Percentiles rank a stretch among this genome's conserved stretches.
phyloP scores from a whole-genome alignment of 1,140 invertebrate species.

The Drosophila jambulina region DNA sequence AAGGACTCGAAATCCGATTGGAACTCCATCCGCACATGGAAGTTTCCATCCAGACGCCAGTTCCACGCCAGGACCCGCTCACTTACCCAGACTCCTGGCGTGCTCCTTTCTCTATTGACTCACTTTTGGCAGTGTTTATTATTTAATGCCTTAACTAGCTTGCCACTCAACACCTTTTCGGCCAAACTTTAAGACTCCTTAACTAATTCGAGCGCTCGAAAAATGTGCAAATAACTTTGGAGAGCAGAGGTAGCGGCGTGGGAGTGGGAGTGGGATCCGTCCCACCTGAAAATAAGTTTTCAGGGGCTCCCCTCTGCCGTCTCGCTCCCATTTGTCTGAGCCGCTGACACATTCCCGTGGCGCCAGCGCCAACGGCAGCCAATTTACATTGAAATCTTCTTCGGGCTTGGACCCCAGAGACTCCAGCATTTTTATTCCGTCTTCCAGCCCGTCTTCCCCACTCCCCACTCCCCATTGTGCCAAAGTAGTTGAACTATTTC shows the following conservation, averaged over 20 bases:
- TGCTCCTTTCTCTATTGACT: conserved; percentile 35
- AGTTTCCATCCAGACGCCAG: conserved; percentile 2
- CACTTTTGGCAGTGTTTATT: conserved; percentile 61
- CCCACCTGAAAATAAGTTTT: conserved; percentile 43
- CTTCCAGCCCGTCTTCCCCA: conserved; percentile 8
- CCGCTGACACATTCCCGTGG: conserved; percentile 72
- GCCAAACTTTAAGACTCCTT: conserved; percentile 63
- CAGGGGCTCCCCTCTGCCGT: conserved; percentile 13
- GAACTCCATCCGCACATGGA: conserved; percentile 14
- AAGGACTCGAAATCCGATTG: conserved; percentile 27
- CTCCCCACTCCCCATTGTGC: conserved; percentile 49
- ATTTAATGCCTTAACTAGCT: conserved; percentile 72
- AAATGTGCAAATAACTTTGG: conserved; percentile 71
- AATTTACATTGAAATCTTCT: conserved; percentile 75
- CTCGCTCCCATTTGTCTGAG: conserved; percentile 60
- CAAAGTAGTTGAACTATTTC: conserved; percentile 74
- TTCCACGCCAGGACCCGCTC: conserved; percentile 2
- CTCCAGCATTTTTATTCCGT: conserved; percentile 26
- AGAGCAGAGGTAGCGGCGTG: neutral
- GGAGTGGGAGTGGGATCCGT: neutral
- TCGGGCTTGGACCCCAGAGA: conserved; percentile 40
- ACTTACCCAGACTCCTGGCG: neutral
- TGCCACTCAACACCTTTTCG: conserved; percentile 60
- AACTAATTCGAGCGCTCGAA: conserved; percentile 69
- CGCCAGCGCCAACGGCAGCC: conserved; percentile 50